These are phyloP conservation scores for Leptonema lineaticorne DNA, from an alignment of 1,140 invertebrate genomes.

Conservation along the genomic window DNA sequence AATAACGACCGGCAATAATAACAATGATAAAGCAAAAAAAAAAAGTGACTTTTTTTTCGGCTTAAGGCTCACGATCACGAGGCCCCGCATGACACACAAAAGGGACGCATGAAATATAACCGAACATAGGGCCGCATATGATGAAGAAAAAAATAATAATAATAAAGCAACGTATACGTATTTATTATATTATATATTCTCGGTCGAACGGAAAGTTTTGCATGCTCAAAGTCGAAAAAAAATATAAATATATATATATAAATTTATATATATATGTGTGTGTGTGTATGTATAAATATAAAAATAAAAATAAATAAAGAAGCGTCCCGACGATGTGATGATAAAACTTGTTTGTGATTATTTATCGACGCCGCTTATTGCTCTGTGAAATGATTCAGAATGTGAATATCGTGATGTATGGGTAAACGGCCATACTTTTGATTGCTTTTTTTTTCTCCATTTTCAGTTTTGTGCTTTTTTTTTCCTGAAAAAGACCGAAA, in stretches of 20 bases:
- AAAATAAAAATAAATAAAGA: too few relatives aligned
- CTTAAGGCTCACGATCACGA: conserved; percentile 16
- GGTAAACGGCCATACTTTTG: conserved; percentile 21
- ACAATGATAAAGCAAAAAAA: too few relatives aligned
- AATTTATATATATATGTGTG: too few relatives aligned
- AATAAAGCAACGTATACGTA: background rate
- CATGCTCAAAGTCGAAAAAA: too few relatives aligned
- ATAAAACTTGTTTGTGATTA: conserved; percentile 40
- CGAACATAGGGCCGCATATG: background rate
- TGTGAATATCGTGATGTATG: conserved; percentile 29
- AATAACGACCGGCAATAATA: too few relatives aligned
- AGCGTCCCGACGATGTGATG: conserved; percentile 35
- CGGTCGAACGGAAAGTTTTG: conserved; percentile 35
- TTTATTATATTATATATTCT: background rate
- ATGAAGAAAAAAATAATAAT: background rate
- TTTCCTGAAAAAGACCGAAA: conserved; percentile 4
- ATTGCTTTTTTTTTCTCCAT: conserved; percentile 17
- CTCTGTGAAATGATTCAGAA: conserved; percentile 29
- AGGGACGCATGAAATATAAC: background rate
- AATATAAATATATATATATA: too few relatives aligned
- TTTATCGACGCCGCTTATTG: conserved; percentile 30
- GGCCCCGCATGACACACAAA: conserved; percentile 1
- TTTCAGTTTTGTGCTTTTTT: background rate
- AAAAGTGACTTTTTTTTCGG: too few relatives aligned
- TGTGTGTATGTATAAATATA: too few relatives aligned